Evolutionary conservation across 1,140 invertebrate species (phyloP), one percentile per base, ranked within the genome.

Genomic region (Pachypsylla venusta): DNA sequence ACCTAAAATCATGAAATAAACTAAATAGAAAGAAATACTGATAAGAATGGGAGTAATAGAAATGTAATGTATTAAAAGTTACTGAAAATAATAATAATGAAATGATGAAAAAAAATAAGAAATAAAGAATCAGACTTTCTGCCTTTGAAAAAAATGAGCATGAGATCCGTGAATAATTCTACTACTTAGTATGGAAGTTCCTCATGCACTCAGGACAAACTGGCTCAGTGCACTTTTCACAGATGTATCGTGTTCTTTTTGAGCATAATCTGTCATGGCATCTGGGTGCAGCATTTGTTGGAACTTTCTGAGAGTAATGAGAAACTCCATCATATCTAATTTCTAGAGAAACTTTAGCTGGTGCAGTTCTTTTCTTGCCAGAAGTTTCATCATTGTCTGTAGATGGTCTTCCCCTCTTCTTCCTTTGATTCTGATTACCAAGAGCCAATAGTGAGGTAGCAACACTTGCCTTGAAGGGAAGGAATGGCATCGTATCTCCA

Each of bases 191-290:
- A 24, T 61, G 60, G 39, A 60, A 61, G 19, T 55, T 60, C 25
- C 27, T 30, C 60, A 60, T 61, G 24, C 60, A 60, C n/a, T 61
- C 58, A 13, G 57, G 58, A 48, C 60, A 61, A 25, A 61, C 60
- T 14, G 60, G 60, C 26, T 61, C 60, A 22, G 24, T 25, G 19
- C 57, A 61, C 57, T 61, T 61, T 61, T 22, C 27, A 61, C 60
- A 61, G 13, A 42, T 28, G 25, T 42, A 61, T 20, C 58, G 12
- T 22, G 57, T 61, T 2, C 60, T 57, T 25, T 60, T 35, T 35
- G 30, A 10, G n/a, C 30, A 35, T 35, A 10, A 10, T 35, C n/a
- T n/a, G n/a, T 35, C 30, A 35, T 35, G 30, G 30, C 30, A 35
- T 35, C 30, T 7, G 30, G 30, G 30, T 35, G 30, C 30, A 35